Base-by-base conservation (phyloP, 2,797 vertebrate genomes). In the Leontocebus nigricollis region DNA sequence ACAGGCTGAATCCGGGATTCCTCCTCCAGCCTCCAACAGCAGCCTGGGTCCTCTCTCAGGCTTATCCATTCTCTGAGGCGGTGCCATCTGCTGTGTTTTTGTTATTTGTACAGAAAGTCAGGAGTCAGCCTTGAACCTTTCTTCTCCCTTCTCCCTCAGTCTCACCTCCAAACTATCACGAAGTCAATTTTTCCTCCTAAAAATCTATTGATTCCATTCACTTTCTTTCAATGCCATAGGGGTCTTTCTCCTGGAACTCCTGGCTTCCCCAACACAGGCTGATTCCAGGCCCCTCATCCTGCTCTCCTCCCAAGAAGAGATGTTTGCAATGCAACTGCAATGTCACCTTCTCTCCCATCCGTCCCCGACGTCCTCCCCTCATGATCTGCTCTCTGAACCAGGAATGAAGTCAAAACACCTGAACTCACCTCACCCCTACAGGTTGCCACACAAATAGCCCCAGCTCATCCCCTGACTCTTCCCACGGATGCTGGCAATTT, bases 61-160 rank as follows among this genome's bases (percentile, higher is more conserved):
- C 2, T 7, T 4, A 15, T 5, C 22, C 2, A 1, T 1, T 3
- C 1, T 7, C 26, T 2, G 2, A 15, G 36, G 36, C 1, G 2
- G 15, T 36, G 17, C 7, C 30, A 4, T 4, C 36, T 7, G 1
- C 95, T 22, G 4, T 14, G 13, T 41, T 52, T 55, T 7, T 41
- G 1, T 67, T 50, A 55, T 61, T 44, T 0, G 4, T n/a, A n/a
- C 1, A 4, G 11, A 70, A 33, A 39, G 44, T 20, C 6, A 17
- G 17, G 20, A 33, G 5, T 13, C 26, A 26, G 30, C 10, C 61
- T 64, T 33, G 13, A 9, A 17, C n/a, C 7, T 2, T 20, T 36
- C 26, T 83, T 33, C 67, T 15, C 39, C 30, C 17, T 72, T 30
- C 67, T 19, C 39, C 30, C 19, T 77, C 7, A 22, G 44, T 7